Conservation (phyloP, 2,888 invertebrate genomes). For the Drosophila setosimentum region DNA sequence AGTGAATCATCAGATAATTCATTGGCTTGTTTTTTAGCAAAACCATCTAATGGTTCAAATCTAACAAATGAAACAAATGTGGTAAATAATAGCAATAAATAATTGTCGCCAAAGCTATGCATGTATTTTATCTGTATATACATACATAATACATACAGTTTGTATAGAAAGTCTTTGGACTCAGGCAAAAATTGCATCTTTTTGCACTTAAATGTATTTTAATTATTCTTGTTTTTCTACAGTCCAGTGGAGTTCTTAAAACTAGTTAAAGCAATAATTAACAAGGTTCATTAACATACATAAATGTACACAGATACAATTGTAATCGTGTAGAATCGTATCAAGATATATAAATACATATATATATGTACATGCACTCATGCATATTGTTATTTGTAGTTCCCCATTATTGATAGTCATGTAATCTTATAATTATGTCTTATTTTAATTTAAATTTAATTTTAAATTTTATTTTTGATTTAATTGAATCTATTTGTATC, state of each 20-base stretch:
- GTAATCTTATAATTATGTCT: background rate
- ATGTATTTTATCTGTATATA: background rate
- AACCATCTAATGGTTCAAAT: background rate
- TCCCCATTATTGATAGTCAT: background rate
- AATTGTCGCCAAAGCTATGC: background rate
- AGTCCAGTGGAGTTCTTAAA: background rate
- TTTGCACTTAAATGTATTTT: background rate
- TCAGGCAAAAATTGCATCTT: background rate
- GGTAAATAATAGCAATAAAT: background rate
- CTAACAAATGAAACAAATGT: background rate
- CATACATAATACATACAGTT: background rate
- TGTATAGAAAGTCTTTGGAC: background rate
- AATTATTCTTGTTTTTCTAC: background rate
- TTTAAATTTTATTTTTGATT: background rate
- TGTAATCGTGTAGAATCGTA: background rate
- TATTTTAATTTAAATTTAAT: background rate
- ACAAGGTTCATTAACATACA: background rate
- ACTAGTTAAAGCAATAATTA: background rate
- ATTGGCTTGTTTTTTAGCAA: background rate
- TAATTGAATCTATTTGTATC: background rate
- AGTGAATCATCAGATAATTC: conserved; percentile 8
- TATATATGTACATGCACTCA: background rate
- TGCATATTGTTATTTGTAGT: background rate
- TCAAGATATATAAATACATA: background rate
- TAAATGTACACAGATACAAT: background rate